Evolutionary conservation across 2,113 vertebrate species (phyloP), one percentile per base, ranked within the genome.

Genomic region (Scomber japonicus): DNA sequence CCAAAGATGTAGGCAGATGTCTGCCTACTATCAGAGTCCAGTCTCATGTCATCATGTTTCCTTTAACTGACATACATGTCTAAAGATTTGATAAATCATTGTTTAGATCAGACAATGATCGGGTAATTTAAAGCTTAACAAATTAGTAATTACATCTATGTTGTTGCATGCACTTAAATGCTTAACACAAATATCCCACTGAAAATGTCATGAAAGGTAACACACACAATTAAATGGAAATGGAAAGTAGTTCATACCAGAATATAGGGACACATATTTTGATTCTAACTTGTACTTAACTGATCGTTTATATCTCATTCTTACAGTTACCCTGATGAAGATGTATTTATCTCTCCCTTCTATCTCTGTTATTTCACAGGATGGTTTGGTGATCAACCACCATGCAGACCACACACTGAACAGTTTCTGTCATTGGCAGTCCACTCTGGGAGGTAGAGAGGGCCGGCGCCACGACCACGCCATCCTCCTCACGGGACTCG

Each of bases 351-450:
- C 19, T 46, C 31, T 60, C 80, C 17, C 53, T 65, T 60, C 73
- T 62, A 50, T 78, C 56, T 46, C 17, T 30, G 68, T 76, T 50
- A 55, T 71, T 48, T 78, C 51, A 24, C 79, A 98, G 97, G 95
- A 96, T 3, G 97, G 97, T 6, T 94, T 98, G 78, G 90, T 94
- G 80, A 96, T 98, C 83, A 97, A 90, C 88, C 97, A 98, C 80
- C 97, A 98, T n/a, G 97, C 97, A 8, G 97, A 98, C 91, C 97
- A 94, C 84, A 97, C 96, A 27, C 85, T 98, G 56, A 97, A 95
- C 89, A 98, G 97, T 87, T 98, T 98, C 91, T 98, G 97, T 83
- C 96, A 96, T 88, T 98, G 97, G 97, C 97, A 98, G 90, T 97
- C 97, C 1, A 95, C 95, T 8, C 81, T 98, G 62, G 91, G 94